Percentiles rank a stretch among this genome's conserved stretches.
These are phyloP conservation scores for Pseudomyrmex sp. DNA, from an alignment of 1,140 invertebrate genomes.

Conservation along the genomic window DNA sequence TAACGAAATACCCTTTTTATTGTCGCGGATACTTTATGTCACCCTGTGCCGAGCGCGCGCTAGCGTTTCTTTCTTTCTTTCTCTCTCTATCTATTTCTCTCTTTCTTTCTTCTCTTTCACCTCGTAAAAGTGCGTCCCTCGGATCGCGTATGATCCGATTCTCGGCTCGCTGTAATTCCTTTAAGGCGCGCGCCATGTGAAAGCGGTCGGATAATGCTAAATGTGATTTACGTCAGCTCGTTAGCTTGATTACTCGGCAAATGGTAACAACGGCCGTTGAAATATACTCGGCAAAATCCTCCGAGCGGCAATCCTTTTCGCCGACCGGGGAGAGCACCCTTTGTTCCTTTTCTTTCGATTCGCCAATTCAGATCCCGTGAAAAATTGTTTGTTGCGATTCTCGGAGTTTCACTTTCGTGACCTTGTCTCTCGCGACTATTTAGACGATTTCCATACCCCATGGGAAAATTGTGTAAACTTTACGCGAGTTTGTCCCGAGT, in stretches of 20 bases:
- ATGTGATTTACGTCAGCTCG: constrained; percentile 42
- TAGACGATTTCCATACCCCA: constrained; percentile 1
- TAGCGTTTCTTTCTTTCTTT: too few species aligned
- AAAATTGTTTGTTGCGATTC: constrained; percentile 12
- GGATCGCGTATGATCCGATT: constrained; percentile 7
- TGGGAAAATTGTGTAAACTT: constrained; percentile 33
- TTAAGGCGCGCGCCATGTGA: constrained; percentile 4
- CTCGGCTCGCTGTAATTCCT: constrained; percentile 44
- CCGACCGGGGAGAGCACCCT: too few species aligned
- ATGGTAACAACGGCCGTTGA: constrained; percentile 24
- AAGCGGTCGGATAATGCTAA: constrained; percentile 36
- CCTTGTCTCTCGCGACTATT: too few species aligned
- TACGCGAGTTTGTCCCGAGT: constrained; percentile 27
- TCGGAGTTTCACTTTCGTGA: background rate
- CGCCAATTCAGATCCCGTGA: background rate
- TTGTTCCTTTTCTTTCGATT: too few species aligned
- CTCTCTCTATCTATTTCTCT: too few species aligned
- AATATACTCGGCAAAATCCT: background rate
- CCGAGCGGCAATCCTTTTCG: background rate
- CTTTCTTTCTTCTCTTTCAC: background rate
- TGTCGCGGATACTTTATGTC: constrained; percentile 5
- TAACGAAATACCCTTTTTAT: background rate
- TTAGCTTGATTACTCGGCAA: constrained; percentile 42
- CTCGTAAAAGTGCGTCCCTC: background rate
- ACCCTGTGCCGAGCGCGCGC: too few species aligned